Conservation (phyloP, 2,113 vertebrate genomes). For the Gadus chalcogrammus region DNA sequence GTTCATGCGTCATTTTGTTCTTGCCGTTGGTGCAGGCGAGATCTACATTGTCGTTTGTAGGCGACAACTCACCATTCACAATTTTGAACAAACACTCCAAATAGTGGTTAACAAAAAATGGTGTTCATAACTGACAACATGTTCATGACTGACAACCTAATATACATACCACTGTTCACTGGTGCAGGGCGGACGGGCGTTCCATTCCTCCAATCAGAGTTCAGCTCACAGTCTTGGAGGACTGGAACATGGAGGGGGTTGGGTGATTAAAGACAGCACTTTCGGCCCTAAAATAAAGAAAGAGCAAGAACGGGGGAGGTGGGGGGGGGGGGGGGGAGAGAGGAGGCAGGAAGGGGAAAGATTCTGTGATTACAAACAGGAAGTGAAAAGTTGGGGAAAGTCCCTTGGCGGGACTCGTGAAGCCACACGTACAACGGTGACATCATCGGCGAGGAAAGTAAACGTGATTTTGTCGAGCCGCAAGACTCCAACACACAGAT, state of each 20-base stretch:
- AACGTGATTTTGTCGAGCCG: conserved; percentile 63
- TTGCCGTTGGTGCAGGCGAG: too few relatives aligned
- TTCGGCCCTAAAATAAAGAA: conserved; percentile 13
- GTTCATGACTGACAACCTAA: too few relatives aligned
- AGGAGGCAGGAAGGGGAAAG: conserved; percentile 42
- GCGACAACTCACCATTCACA: too few relatives aligned
- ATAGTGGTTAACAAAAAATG: too few relatives aligned
- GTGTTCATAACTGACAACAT: too few relatives aligned
- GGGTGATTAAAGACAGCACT: conserved; percentile 18
- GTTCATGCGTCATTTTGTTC: too few relatives aligned
- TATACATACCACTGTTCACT: conserved; percentile 67
- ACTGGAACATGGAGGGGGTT: conserved; percentile 37
- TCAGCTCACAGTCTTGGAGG: conserved; percentile 44
- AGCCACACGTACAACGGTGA: conserved; percentile 68
- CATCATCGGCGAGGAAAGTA: conserved; percentile 50
- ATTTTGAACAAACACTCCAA: too few relatives aligned
- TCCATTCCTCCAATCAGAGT: conserved; percentile 69
- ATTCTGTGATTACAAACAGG: conserved; percentile 74
- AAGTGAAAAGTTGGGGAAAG: conserved; percentile 74
- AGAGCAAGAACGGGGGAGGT: conserved; percentile 25
- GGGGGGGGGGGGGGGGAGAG: conserved; percentile 32
- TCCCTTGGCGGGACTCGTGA: conserved; percentile 53
- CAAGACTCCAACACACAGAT: conserved; percentile 47
- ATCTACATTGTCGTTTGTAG: too few relatives aligned
- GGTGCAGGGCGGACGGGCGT: conserved; percentile 46